phyloP scores from a whole-genome alignment of 2,113 vertebrate species.

The Rousettus leschenaultii region DNA sequence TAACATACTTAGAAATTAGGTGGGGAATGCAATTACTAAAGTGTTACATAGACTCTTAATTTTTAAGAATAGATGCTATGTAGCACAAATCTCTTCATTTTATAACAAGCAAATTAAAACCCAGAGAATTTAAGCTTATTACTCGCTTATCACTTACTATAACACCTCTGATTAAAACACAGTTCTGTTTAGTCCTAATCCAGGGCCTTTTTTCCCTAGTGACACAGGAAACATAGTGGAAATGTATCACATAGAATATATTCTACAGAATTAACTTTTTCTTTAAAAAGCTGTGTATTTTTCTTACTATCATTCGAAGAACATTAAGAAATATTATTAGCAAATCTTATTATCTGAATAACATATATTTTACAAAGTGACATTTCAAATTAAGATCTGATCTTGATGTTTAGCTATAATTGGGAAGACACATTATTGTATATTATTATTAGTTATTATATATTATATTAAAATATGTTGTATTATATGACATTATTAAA shows the following conservation, averaged over 20 bases:
- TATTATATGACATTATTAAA: background rate
- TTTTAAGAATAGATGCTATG: background rate
- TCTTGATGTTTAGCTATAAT: background rate
- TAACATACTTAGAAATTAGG: background rate
- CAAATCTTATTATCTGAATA: background rate
- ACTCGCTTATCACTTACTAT: background rate
- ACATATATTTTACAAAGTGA: background rate
- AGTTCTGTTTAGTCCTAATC: background rate
- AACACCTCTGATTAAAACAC: background rate
- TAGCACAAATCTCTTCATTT: background rate
- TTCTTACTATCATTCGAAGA: background rate
- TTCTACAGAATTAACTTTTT: background rate
- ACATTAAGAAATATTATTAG: background rate
- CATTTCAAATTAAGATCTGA: background rate
- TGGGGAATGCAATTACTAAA: background rate
- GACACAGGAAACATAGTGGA: background rate
- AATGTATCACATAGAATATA: background rate
- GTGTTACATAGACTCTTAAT: background rate
- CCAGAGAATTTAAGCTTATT: background rate
- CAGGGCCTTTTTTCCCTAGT: background rate
- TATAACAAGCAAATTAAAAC: background rate
- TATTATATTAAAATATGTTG: background rate
- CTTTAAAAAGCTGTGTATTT: background rate
- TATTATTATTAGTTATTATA: too few species aligned
- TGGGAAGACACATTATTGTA: background rate